Conservation (phyloP, 2,113 vertebrate genomes). For the Forbesichthys agassizii region DNA sequence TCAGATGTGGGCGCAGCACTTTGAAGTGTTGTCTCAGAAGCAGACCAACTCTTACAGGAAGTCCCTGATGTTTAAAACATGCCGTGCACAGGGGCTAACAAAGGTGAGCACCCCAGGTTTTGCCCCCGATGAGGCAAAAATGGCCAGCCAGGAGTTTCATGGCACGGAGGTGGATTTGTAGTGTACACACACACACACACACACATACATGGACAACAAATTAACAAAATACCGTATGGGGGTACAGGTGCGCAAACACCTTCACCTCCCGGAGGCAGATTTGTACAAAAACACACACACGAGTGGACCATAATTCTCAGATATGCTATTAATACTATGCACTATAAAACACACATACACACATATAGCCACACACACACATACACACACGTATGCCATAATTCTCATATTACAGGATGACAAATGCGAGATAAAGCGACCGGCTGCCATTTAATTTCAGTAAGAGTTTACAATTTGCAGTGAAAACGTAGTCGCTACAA, state of each 20-base stretch:
- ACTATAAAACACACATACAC: not conserved
- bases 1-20: constrained; percentile 82
- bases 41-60: constrained; percentile 79
- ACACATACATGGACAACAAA: constrained; percentile 32
- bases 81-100: constrained; percentile 70
- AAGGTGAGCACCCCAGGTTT: constrained; percentile 74
- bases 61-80: constrained; percentile 83
- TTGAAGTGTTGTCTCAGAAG: constrained; percentile 84
- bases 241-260: too few relatives aligned
- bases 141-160: constrained; percentile 63
- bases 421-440: too few relatives aligned
- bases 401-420: too few relatives aligned
- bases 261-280: too few relatives aligned
- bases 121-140: constrained; percentile 55
- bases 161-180: constrained; percentile 21
- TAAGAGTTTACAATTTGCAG: too few relatives aligned
- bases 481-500: too few relatives aligned
- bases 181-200: not conserved
- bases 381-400: too few relatives aligned
- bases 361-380: too few relatives aligned
- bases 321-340: too few relatives aligned
- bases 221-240: constrained; percentile 47
- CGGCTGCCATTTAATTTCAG: too few relatives aligned
- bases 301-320: not conserved
- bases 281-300: too few relatives aligned